Evolutionary conservation across 2,797 vertebrate genomes (phyloP).

Genomic region (Arnoldichthys spilopterus): DNA sequence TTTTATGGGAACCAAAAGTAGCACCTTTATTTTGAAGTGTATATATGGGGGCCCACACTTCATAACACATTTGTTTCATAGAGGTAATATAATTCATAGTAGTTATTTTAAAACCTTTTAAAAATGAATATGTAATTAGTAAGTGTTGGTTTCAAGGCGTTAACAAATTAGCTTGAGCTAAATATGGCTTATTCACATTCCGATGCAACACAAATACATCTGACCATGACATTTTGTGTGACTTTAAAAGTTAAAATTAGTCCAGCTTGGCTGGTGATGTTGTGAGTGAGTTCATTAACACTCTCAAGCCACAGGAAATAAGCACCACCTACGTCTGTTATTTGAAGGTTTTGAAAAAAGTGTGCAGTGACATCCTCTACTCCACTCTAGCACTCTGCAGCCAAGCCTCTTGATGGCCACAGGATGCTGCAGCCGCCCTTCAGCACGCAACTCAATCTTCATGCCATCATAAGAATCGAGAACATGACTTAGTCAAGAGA

Average conservation of each 20-base stretch:
- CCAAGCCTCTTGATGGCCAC: constrained; percentile 17
- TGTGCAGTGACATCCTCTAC: constrained; percentile 32
- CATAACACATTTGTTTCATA: too few relatives aligned
- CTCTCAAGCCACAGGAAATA: constrained; percentile 40
- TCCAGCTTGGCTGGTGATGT: neutral
- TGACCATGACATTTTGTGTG: too few relatives aligned
- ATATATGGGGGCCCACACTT: too few relatives aligned
- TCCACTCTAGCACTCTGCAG: neutral
- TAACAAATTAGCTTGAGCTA: too few relatives aligned
- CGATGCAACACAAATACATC: too few relatives aligned
- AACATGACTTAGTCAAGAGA: constrained; percentile 41
- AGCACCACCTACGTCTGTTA: constrained; percentile 32
- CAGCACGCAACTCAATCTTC: constrained; percentile 23
- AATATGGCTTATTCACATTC: too few relatives aligned
- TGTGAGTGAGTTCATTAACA: constrained; percentile 22
- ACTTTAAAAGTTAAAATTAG: neutral
- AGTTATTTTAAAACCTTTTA: too few relatives aligned
- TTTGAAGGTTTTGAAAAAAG: constrained; percentile 39
- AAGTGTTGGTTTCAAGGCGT: too few relatives aligned
- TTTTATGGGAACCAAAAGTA: too few relatives aligned
- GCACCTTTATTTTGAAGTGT: too few relatives aligned
- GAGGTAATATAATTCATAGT: too few relatives aligned
- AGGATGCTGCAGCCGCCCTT: constrained; percentile 38
- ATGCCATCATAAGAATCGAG: constrained; percentile 32
- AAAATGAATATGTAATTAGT: too few relatives aligned